Conservation (phyloP, 2,797 vertebrate genomes). For the Salmo trutta region DNA sequence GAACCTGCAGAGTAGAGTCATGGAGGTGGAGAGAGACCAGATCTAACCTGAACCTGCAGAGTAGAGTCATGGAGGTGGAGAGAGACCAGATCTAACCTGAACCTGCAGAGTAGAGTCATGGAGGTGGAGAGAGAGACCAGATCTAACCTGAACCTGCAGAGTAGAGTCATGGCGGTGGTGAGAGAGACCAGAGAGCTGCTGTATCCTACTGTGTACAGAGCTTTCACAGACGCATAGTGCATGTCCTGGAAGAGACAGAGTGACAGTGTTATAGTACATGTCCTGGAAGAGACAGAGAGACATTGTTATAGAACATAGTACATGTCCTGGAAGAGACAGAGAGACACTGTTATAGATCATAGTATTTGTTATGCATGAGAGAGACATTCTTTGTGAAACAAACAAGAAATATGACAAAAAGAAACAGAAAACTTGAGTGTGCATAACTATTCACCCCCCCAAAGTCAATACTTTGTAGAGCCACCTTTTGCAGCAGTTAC, state of each 20-base stretch:
- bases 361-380: too few species aligned
- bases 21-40: slow-evolving; percentile 90
- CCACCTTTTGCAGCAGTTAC: too few species aligned
- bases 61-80: slow-evolving; percentile 94
- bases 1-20: slow-evolving; percentile 97
- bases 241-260: slow-evolving; percentile 75
- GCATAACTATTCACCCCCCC: too few species aligned
- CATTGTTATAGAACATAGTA: too few species aligned
- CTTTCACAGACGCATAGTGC: slow-evolving; percentile 91
- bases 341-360: too few species aligned
- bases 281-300: background rate
- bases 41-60: slow-evolving; percentile 84
- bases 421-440: too few species aligned
- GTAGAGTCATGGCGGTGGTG: slow-evolving; percentile 94
- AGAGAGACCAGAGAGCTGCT: slow-evolving; percentile 96
- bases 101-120: too few species aligned
- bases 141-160: slow-evolving; percentile 95
- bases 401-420: too few species aligned
- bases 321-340: too few species aligned
- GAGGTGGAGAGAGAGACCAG: background rate
- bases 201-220: slow-evolving; percentile 96
- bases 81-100: slow-evolving; percentile 77
- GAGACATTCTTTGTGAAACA: too few species aligned
- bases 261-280: background rate
- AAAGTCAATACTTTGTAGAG: too few species aligned